These are phyloP conservation scores for Drosophila nigrodunni DNA, from an alignment of 1,140 invertebrate genomes.

Conservation along the genomic window DNA sequence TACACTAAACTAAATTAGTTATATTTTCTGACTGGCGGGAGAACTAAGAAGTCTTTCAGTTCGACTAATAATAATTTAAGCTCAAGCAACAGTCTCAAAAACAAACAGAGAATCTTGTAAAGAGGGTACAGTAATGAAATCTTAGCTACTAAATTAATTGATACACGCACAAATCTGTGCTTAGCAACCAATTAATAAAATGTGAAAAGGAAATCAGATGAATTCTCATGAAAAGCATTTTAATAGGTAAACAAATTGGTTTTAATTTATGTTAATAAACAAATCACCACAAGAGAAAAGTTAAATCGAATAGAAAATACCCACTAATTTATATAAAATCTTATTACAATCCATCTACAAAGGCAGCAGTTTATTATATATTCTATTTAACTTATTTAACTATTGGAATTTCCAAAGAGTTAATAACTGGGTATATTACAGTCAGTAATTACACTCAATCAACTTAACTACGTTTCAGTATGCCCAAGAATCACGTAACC, in stretches of 20 bases:
- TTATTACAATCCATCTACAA: neutral
- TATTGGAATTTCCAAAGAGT: too few relatives aligned
- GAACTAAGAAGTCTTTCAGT: too few relatives aligned
- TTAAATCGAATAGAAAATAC: too few relatives aligned
- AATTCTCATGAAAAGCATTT: neutral
- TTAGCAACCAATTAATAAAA: neutral
- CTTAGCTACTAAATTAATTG: neutral
- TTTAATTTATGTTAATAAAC: neutral
- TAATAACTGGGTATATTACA: constrained; percentile 20
- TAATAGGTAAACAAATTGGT: neutral
- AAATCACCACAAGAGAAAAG: neutral
- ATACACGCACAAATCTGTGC: neutral
- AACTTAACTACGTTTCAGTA: constrained; percentile 20
- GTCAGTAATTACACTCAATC: neutral
- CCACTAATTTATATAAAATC: too few relatives aligned
- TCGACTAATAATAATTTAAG: too few relatives aligned
- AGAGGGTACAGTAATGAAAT: neutral
- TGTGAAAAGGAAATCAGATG: neutral
- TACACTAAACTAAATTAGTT: neutral
- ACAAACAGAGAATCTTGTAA: neutral
- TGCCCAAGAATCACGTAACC: constrained; percentile 55
- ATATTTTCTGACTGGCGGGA: too few relatives aligned
- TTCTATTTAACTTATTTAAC: too few relatives aligned
- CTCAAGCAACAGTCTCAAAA: neutral
- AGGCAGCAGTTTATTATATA: neutral